Evolutionary conservation across 1,140 invertebrate genomes (phyloP).

Genomic region (Helicorthomorpha holstii): DNA sequence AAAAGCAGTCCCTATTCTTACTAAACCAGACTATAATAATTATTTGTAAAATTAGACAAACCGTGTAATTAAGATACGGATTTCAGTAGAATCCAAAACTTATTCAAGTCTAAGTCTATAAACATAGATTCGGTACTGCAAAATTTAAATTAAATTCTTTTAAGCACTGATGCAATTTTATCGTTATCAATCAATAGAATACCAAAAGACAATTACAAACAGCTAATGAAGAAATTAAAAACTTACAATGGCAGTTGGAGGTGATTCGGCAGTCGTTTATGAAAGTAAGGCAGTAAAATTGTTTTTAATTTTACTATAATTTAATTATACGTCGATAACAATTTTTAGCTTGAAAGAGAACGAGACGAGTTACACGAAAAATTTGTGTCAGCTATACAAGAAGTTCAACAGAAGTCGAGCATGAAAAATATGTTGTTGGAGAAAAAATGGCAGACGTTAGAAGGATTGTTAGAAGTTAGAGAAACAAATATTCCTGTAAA

Average conservation of each 20-base stretch:
- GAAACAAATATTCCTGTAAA: no score
- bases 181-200: neutral
- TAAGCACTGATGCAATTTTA: no score
- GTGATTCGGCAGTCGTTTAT: conserved; percentile 60
- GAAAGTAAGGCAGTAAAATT: conserved; percentile 30
- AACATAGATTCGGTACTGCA: no score
- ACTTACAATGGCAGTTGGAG: conserved; percentile 35
- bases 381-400: conserved; percentile 62
- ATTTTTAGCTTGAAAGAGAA: conserved; percentile 42
- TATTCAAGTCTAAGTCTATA: no score
- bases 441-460: conserved; percentile 48
- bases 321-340: neutral
- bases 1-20: conserved; percentile 34
- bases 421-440: conserved; percentile 55
- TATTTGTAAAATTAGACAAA: conserved; percentile 47
- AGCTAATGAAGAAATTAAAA: neutral
- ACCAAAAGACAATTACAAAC: neutral
- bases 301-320: neutral
- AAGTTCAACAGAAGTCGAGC: conserved; percentile 65
- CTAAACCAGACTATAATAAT: conserved; percentile 33
- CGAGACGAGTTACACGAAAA: conserved; percentile 56
- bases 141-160: no score
- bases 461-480: conserved; percentile 46
- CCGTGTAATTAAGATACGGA: conserved; percentile 49
- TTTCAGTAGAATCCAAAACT: no score